Evolutionary conservation across 2,797 vertebrate species (phyloP), one percentile per base, ranked within the genome.

Genomic region (Urophycis tenuis): DNA sequence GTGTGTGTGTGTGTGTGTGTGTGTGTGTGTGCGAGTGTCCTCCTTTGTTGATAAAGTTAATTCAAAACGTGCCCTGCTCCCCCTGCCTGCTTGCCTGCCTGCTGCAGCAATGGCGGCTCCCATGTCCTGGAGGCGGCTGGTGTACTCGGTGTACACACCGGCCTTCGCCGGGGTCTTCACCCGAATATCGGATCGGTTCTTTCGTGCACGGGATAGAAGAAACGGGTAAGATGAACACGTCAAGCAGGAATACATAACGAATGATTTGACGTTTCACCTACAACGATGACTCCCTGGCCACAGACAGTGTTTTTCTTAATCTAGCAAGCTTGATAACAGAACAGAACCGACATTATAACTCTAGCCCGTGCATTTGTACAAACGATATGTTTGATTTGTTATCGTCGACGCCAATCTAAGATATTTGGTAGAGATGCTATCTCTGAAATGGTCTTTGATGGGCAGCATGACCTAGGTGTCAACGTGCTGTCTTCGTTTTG

Each of bases 51-150:
- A 93, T 93, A 93, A 93, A 93, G 93, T 89, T 92, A 29, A 25
- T 91, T 89, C 85, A 90, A 90, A 88, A 8, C n/a, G 29, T 1
- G 5, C 74, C 75, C 75, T 12, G 36, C 36, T 22, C 45, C 45
- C 45, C 45, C 45, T 53, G 4, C 19, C 45, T 25, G 8, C 45
- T 19, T 53, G 4, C 19, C 45, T 25, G 8, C 53, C 53, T 25
- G n/a, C 53, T 35, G 76, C 85, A 90, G 79, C 85, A 83, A 94
- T 94, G 93, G 93, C 92, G 88, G 93, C 93, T 75, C 88, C 92
- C 91, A 89, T 92, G 92, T 89, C 87, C 22, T 93, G 93, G 92
- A 92, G 91, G 87, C 92, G 91, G 89, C 84, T 94, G 67, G 77
- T 92, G 81, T 39, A 86, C 79, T 92, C 90, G 14, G 84, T 91